phyloP scores from a whole-genome alignment of 2,113 vertebrate genomes.

The Callithrix jacchus region DNA sequence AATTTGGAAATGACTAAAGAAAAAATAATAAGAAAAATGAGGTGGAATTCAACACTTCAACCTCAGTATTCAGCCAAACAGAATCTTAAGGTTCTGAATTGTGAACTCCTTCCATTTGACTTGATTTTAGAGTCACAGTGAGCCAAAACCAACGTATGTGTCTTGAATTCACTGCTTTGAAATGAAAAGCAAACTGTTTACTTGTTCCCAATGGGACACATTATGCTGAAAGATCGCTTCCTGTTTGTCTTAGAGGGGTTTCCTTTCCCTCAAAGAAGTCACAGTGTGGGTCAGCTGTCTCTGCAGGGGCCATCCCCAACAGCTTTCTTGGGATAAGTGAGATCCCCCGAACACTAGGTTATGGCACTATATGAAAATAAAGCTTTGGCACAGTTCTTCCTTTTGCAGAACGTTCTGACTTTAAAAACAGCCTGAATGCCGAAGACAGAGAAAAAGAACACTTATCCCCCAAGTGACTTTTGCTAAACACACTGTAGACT shows the following conservation, averaged over 20 bases:
- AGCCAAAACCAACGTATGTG: constrained; percentile 54
- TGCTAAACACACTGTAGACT: not conserved
- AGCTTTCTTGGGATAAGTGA: constrained; percentile 41
- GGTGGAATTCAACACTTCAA: constrained; percentile 30
- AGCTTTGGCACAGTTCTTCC: not conserved
- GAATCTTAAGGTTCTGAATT: constrained; percentile 55
- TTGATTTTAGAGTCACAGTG: constrained; percentile 60
- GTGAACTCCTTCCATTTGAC: constrained; percentile 56
- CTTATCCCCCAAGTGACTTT: not conserved
- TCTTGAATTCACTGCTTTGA: constrained; percentile 52
- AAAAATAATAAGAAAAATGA: not conserved
- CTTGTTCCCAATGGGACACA: constrained; percentile 5
- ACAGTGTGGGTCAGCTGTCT: constrained; percentile 56
- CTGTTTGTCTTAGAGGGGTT: constrained; percentile 51
- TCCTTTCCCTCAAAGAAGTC: constrained; percentile 42
- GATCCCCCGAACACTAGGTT: constrained; percentile 26
- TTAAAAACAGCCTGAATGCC: not conserved
- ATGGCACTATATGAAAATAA: not conserved
- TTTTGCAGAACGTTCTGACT: not conserved
- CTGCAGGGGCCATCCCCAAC: constrained; percentile 43
- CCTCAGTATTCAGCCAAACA: constrained; percentile 3
- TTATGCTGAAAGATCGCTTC: constrained; percentile 49
- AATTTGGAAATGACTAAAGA: constrained; percentile 33
- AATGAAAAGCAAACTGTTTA: constrained; percentile 62
- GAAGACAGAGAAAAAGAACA: constrained; percentile 2